Evolutionary conservation across 2,797 vertebrate species (phyloP), one percentile per base, ranked within the genome.

Genomic region (Peromyscus aztecus): DNA sequence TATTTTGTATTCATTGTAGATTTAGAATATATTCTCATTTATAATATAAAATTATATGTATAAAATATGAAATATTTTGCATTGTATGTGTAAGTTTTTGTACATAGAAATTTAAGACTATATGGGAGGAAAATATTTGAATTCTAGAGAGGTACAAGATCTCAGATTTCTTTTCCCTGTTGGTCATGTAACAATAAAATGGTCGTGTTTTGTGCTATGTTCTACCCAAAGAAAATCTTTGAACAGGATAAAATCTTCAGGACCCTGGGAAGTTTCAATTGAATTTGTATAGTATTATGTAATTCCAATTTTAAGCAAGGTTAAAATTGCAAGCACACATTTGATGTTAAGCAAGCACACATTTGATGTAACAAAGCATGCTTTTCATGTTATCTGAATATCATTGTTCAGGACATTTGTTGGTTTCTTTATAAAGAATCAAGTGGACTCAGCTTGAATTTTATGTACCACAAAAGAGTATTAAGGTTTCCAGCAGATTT

Each of bases 291-390:
- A 34, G 21, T 90, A 13, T 52, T 73, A 34, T 46, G 88, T 92
- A 67, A 95, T 90, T 89, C 90, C 69, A 94, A 11, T 69, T 93
- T 84, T 94, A 89, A 82, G 40, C 71, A 88, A 90, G 52, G 88
- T 95, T 61, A 95, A 95, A 40, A 90, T 55, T 77, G 43, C 73
- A 57, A 94, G 77, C 46, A 88, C n/a, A 40, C 6, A 69, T 13
- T 65, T 76, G 90, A 90, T 55, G 59, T 77, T 63, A 78, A 90
- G 43, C 73, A 57, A 94, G 77, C 46, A 88, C n/a, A 40, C 6
- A 69, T 13, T 65, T 76, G 90, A 90, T 55, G 29, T 65, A 94
- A 84, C 80, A 93, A 96, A 96, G 37, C n/a, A 71, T 71, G 24
- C 24, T 94, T 95, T 91, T 77, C 31, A 67, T 84, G 94, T 55